These are phyloP conservation scores for Mactra quadrangularis DNA, from an alignment of 1,140 invertebrate genomes.

Conservation along the genomic window DNA sequence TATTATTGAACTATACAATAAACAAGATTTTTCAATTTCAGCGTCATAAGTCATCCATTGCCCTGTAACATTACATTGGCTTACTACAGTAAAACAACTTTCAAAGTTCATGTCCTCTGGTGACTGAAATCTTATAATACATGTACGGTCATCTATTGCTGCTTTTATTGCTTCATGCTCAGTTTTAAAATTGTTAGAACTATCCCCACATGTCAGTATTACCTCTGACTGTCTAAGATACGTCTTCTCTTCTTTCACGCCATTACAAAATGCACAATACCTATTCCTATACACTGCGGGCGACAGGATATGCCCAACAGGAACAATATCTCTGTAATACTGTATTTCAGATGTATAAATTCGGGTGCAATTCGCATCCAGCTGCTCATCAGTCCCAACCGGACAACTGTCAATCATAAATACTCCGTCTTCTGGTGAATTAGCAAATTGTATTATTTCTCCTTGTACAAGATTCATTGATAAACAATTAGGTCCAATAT, in stretches of 20 bases:
- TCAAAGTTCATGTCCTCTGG: neutral
- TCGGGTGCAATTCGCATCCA: constrained; percentile 2
- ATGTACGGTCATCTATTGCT: neutral
- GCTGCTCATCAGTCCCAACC: neutral
- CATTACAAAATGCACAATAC: constrained; percentile 21
- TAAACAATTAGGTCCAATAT: too few species aligned
- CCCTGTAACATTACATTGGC: constrained; percentile 25
- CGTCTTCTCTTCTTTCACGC: neutral
- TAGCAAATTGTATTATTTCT: too few species aligned
- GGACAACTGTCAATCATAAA: neutral
- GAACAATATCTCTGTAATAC: constrained; percentile 1
- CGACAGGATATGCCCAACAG: neutral
- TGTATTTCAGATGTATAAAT: neutral
- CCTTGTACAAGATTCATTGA: too few species aligned
- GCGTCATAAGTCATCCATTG: neutral
- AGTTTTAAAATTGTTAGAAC: neutral
- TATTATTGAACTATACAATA: neutral
- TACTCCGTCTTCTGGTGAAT: neutral
- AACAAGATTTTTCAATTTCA: neutral
- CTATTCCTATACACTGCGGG: neutral
- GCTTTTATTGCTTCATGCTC: neutral
- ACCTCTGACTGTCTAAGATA: neutral
- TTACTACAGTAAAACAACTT: neutral
- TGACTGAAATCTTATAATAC: constrained; percentile 3
- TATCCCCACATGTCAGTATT: too few species aligned